Evolutionary conservation across 1,140 invertebrate genomes (phyloP).

Genomic region (Megathymus violae): DNA sequence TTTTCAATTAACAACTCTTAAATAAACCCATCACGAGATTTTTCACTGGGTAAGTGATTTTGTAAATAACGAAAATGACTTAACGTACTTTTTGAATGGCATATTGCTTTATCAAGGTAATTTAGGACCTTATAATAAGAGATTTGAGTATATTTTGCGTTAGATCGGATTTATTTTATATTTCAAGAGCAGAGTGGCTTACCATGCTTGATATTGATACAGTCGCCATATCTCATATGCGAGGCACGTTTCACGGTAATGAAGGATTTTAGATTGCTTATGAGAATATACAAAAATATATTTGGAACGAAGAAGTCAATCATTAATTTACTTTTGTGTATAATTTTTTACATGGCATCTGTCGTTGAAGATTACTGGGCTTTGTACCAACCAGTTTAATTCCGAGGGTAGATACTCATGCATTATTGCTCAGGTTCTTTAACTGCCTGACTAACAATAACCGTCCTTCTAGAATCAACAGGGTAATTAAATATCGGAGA

Average conservation of each 20-base stretch:
- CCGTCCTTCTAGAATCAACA: too few species aligned
- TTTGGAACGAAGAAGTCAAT: background rate
- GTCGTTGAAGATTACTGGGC: too few species aligned
- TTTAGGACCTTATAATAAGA: background rate
- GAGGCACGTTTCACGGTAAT: constrained; percentile 26
- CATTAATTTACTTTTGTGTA: background rate
- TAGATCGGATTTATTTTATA: constrained; percentile 5
- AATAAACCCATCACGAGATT: too few species aligned
- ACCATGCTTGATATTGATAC: constrained; percentile 29
- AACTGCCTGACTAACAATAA: too few species aligned
- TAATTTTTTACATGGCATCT: too few species aligned
- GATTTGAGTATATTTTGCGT: constrained; percentile 4
- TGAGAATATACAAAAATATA: background rate
- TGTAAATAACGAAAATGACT: constrained; percentile 14
- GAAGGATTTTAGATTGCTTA: constrained; percentile 26
- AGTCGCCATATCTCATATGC: constrained; percentile 31
- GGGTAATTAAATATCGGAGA: too few species aligned
- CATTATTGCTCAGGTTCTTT: too few species aligned
- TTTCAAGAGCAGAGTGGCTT: constrained; percentile 23
- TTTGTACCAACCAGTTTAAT: too few species aligned
- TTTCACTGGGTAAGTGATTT: too few species aligned
- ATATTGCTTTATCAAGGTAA: background rate
- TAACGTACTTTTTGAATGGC: constrained; percentile 12
- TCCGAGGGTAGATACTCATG: too few species aligned
- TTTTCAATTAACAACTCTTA: too few species aligned